phyloP scores from a whole-genome alignment of 1,140 invertebrate genomes.

The Ganaspis sp. region DNA sequence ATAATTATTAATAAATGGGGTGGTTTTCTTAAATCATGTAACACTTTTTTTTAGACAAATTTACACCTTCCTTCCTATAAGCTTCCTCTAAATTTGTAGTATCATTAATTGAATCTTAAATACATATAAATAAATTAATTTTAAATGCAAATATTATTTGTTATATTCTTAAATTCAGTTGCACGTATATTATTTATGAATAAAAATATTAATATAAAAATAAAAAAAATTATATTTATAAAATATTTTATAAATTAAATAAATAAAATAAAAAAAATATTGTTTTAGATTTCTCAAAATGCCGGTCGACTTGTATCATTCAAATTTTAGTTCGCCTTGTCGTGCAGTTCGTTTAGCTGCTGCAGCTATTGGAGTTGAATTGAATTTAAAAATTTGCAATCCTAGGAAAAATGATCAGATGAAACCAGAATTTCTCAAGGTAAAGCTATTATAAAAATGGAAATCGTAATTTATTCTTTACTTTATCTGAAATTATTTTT shows the following conservation, averaged over 20 bases:
- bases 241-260: background rate
- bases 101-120: too few species aligned
- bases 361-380: slow-evolving; percentile 82
- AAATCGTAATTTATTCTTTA: background rate
- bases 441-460: slow-evolving; percentile 61
- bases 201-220: too few species aligned
- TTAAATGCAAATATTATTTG: too few species aligned
- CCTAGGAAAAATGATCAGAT: slow-evolving; percentile 82
- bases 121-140: too few species aligned
- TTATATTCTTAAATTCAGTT: too few species aligned
- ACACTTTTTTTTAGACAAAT: too few species aligned
- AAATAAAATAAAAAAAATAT: background rate
- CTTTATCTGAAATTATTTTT: background rate
- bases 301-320: slow-evolving; percentile 81
- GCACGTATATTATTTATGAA: too few species aligned
- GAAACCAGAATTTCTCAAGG: slow-evolving; percentile 85
- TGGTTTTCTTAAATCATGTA: too few species aligned
- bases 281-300: slow-evolving; percentile 55
- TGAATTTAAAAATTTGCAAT: slow-evolving; percentile 83
- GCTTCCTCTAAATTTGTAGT: too few species aligned
- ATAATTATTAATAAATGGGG: too few species aligned
- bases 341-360: slow-evolving; percentile 82
- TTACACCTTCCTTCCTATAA: too few species aligned
- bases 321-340: slow-evolving; percentile 83
- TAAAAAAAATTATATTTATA: too few species aligned